Evolutionary conservation across 2,888 invertebrate genomes (phyloP), one percentile per base, ranked within the genome.

Genomic region (Drosophila recens): DNA sequence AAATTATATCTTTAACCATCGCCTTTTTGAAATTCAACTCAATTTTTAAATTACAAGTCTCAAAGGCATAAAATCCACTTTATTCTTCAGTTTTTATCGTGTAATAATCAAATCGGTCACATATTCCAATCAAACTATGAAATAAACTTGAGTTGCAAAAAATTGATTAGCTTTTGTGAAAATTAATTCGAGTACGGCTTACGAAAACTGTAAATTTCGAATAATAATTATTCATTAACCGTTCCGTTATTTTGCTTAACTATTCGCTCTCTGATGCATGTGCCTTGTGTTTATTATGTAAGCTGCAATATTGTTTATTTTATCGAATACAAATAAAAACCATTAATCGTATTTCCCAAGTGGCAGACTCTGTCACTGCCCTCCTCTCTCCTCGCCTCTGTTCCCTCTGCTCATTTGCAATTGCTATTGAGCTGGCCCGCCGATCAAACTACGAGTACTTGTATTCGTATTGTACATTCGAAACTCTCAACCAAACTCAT

Each of bases 301-400:
- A 53, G 43, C 42, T 67, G 34, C 58, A 43, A 67, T 73, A 58
- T 58, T 36, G 67, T 48, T 46, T 33, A 17, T 40, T 49, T 67
- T 59, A 56, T 56, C 46, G 48, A 59, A 53, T 51, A 49, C 49
- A 46, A 58, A 52, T 27, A 56, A 62, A 73, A 20, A 15, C 68
- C 74, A 74, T 74, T 74, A 64, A 64, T 67, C 73, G 78, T 64
- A 67, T 72, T 58, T 71, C 78, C 64, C 67, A 33, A 56, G 23
- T 48, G 72, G 36, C 67, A 42, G 46, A 10, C 38, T 20, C n/a
- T 43, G 10, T 48, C 33, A 23, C 23, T 45, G 59, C 33, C 17
- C 48, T 8, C 20, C 17, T 8, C 51, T 4, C 3, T 17, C 11
- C 13, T 10, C 20, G 13, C 6, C n/a, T 20, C 33, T 11, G 11